Evolutionary conservation across 2,797 vertebrate species (phyloP).

Genomic region (Mergus octosetaceus): DNA sequence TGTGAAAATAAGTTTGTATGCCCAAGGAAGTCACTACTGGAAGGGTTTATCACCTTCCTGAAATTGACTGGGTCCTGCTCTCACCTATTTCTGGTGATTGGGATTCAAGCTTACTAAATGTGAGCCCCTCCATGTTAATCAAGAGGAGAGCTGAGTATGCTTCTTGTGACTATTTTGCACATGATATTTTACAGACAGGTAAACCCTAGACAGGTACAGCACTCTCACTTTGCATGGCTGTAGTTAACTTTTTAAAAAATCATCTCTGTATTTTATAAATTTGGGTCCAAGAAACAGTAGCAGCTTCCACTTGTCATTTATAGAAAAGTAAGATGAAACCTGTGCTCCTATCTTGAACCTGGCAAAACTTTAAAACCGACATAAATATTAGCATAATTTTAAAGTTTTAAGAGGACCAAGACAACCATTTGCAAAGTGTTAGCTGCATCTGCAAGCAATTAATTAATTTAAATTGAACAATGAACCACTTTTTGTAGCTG

Average conservation of each 20-base stretch:
- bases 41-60: neutral
- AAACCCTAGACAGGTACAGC: neutral
- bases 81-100: neutral
- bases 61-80: neutral
- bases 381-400: neutral
- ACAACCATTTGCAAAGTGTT: neutral
- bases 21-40: neutral
- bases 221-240: neutral
- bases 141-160: neutral
- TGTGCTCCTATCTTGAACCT: fast-evolving
- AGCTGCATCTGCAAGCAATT: neutral
- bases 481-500: neutral
- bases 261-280: neutral
- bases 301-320: neutral
- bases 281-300: neutral
- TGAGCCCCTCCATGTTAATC: neutral
- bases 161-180: neutral
- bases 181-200: neutral
- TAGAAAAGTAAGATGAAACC: neutral
- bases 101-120: neutral
- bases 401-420: neutral
- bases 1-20: neutral
- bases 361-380: neutral
- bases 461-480: conserved; percentile 32
- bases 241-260: neutral